These are phyloP conservation scores for Nomada hirtipes DNA, from an alignment of 2,888 invertebrate genomes.

Conservation along the genomic window DNA sequence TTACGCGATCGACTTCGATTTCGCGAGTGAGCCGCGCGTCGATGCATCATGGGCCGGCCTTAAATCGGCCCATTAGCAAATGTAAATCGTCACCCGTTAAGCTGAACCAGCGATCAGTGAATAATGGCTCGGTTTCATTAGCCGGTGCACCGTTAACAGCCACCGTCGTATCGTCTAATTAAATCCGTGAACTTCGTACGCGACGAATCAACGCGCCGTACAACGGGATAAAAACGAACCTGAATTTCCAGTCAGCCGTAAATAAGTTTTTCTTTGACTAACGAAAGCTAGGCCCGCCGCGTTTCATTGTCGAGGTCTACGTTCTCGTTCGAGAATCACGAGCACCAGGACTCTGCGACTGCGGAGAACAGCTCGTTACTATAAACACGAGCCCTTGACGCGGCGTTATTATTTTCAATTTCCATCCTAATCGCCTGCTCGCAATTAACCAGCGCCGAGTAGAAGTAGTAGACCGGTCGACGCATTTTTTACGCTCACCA, in stretches of 20 bases:
- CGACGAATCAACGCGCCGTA: constrained; percentile 26
- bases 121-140: constrained; percentile 61
- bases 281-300: background rate
- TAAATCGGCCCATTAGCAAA: constrained; percentile 54
- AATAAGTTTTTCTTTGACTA: constrained; percentile 21
- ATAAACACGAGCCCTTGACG: background rate
- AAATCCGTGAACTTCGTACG: constrained; percentile 51
- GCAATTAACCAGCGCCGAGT: constrained; percentile 5
- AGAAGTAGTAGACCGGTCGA: background rate
- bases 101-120: constrained; percentile 52
- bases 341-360: too few species aligned
- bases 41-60: constrained; percentile 11
- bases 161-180: constrained; percentile 62
- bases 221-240: background rate
- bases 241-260: constrained; percentile 5
- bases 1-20: constrained; percentile 39
- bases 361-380: background rate
- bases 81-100: constrained; percentile 64
- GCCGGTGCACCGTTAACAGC: constrained; percentile 53
- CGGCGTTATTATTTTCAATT: constrained; percentile 25
- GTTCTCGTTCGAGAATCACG: background rate
- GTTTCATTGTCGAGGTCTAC: background rate
- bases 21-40: background rate
- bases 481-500: constrained; percentile 28
- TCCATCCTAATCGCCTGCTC: background rate